phyloP scores from a whole-genome alignment of 2,797 vertebrate species.

The Tachyglossus aculeatus region DNA sequence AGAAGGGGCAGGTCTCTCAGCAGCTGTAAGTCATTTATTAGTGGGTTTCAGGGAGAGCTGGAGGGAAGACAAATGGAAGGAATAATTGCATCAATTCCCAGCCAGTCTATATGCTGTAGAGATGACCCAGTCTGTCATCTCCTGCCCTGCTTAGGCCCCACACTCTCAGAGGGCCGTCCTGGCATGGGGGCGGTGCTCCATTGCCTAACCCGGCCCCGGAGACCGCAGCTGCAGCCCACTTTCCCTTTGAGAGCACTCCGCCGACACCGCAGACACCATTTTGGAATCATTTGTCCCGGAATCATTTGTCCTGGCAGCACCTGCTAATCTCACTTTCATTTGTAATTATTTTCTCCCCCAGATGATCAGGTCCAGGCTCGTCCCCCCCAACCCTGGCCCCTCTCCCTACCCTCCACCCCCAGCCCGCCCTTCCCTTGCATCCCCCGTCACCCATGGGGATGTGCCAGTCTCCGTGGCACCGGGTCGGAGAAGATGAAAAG shows the following conservation, averaged over 20 bases:
- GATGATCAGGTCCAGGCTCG: constrained; percentile 18
- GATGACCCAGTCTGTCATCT: constrained; percentile 58
- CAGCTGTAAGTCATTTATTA: constrained; percentile 65
- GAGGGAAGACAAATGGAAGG: constrained; percentile 41
- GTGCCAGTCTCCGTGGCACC: not conserved
- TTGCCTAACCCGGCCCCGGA: constrained; percentile 36
- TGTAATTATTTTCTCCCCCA: constrained; percentile 71
- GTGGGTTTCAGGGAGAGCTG: constrained; percentile 9
- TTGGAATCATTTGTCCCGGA: constrained; percentile 70
- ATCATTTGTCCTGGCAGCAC: constrained; percentile 67
- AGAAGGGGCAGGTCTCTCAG: constrained; percentile 40
- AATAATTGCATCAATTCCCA: constrained; percentile 25
- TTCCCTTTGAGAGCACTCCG: constrained; percentile 63
- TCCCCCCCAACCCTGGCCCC: constrained; percentile 13
- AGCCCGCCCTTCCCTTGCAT: no score
- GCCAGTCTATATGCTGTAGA: constrained; percentile 50
- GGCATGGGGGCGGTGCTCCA: not conserved
- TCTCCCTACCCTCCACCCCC: not conserved
- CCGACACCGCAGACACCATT: constrained; percentile 60
- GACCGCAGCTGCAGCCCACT: constrained; percentile 68
- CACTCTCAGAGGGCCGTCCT: constrained; percentile 42
- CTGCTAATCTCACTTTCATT: constrained; percentile 77
- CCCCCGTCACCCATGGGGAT: not conserved
- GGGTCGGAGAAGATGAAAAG: constrained; percentile 50
- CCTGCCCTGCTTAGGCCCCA: not conserved